Evolutionary conservation across 2,113 vertebrate species (phyloP).

Genomic region (Abramis brama): DNA sequence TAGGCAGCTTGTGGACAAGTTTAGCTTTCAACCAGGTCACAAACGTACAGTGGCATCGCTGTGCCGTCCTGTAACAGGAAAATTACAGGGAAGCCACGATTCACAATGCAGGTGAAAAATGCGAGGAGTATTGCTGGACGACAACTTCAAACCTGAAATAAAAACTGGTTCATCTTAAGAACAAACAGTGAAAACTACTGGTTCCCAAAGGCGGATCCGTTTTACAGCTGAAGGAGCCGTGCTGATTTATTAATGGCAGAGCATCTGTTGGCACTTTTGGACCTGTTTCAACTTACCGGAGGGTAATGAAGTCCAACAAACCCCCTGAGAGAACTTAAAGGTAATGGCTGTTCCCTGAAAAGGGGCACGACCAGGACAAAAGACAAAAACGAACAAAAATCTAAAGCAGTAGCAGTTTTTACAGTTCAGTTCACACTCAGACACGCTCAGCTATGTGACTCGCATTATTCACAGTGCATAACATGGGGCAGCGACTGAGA

Average conservation of each 20-base stretch:
- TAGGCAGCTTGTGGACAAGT: background rate
- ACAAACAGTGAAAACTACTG: background rate
- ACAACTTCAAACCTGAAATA: constrained; percentile 9
- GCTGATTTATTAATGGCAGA: constrained; percentile 10
- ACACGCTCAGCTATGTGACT: background rate
- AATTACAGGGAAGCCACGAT: background rate
- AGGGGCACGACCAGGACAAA: background rate
- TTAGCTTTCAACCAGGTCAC: background rate
- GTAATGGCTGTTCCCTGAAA: constrained; percentile 7
- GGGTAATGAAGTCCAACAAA: constrained; percentile 28
- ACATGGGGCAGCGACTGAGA: background rate
- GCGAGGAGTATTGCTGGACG: background rate
- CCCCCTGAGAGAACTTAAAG: constrained; percentile 40
- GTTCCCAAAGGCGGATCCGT: background rate
- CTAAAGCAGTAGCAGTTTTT: constrained; percentile 7
- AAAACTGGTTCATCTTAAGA: background rate
- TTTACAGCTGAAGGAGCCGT: constrained; percentile 10
- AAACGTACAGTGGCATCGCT: background rate
- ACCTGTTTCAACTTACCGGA: background rate
- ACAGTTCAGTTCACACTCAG: constrained; percentile 15
- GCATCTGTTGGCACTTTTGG: constrained; percentile 44
- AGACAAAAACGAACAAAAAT: background rate
- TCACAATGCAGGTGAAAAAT: background rate
- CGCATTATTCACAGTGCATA: constrained; percentile 45
- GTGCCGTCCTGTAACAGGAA: background rate